Conservation (phyloP, 1,140 invertebrate genomes). For the Nephila pilipes region DNA sequence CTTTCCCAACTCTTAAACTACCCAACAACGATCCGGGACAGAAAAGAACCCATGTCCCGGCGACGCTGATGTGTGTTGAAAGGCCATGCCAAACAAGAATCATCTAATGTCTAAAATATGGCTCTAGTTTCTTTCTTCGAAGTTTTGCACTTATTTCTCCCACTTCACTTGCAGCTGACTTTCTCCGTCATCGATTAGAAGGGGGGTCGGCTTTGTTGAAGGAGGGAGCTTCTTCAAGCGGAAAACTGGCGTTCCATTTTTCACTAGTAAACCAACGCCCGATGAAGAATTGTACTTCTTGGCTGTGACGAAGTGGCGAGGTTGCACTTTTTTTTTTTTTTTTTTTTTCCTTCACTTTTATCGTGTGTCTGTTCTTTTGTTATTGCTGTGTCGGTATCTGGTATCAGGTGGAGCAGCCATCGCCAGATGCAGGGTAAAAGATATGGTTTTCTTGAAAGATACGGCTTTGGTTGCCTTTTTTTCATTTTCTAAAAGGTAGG, state of each 20-base stretch:
- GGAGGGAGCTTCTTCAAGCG: slow-evolving; percentile 18
- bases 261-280: slow-evolving; percentile 46
- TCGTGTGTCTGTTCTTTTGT: slow-evolving; percentile 7
- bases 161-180: slow-evolving; percentile 58
- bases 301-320: slow-evolving; percentile 13
- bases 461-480: too few species aligned
- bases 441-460: neutral
- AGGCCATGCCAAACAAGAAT: slow-evolving; percentile 33
- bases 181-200: slow-evolving; percentile 51
- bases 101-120: slow-evolving; percentile 61
- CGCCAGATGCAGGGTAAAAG: neutral
- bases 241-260: slow-evolving; percentile 59
- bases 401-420: slow-evolving; percentile 22
- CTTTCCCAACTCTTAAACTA: slow-evolving; percentile 13
- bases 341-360: neutral
- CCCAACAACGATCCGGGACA: slow-evolving; percentile 4
- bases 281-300: slow-evolving; percentile 49
- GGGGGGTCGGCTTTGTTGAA: neutral
- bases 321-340: neutral
- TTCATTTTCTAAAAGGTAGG: too few species aligned
- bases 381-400: slow-evolving; percentile 1
- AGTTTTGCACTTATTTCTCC: slow-evolving; percentile 46
- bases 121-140: slow-evolving; percentile 40
- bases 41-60: slow-evolving; percentile 19
- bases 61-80: slow-evolving; percentile 5